A percentile compares a stretch with the other conserved stretches of the same genome.
Evolutionary conservation across 2,113 vertebrate species (phyloP).

Genomic region (Chinchilla lanigera): DNA sequence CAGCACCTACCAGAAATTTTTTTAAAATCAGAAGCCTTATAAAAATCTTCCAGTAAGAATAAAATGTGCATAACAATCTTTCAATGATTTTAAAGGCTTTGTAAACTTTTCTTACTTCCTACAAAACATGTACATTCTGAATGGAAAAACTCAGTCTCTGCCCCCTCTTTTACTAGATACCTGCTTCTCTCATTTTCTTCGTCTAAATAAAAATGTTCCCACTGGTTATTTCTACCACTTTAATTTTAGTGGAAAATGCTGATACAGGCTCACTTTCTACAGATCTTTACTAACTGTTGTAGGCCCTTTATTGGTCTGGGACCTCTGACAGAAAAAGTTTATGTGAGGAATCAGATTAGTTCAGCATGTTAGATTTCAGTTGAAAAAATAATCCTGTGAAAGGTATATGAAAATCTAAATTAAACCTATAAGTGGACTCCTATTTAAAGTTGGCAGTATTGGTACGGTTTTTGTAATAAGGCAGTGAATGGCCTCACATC

Average conservation of each 20-base stretch:
- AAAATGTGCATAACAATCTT: conserved; percentile 12
- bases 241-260: conserved; percentile 36
- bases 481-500: neutral
- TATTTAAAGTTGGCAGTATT: neutral
- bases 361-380: neutral
- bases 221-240: conserved; percentile 27
- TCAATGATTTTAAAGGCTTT: conserved; percentile 36
- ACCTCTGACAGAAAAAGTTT: conserved; percentile 25
- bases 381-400: conserved; percentile 42
- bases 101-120: conserved; percentile 12
- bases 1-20: neutral
- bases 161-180: neutral
- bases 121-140: neutral
- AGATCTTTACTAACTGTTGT: neutral
- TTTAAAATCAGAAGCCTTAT: conserved; percentile 1
- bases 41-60: conserved; percentile 11
- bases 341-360: conserved; percentile 29
- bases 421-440: neutral
- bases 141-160: neutral
- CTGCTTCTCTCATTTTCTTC: conserved; percentile 82
- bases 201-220: conserved; percentile 54
- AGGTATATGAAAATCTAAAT: neutral
- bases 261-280: neutral
- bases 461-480: conserved; percentile 20
- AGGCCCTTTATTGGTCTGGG: neutral